Base-by-base conservation (phyloP, 1,140 invertebrate species). In the Ruditapes philippinarum region DNA sequence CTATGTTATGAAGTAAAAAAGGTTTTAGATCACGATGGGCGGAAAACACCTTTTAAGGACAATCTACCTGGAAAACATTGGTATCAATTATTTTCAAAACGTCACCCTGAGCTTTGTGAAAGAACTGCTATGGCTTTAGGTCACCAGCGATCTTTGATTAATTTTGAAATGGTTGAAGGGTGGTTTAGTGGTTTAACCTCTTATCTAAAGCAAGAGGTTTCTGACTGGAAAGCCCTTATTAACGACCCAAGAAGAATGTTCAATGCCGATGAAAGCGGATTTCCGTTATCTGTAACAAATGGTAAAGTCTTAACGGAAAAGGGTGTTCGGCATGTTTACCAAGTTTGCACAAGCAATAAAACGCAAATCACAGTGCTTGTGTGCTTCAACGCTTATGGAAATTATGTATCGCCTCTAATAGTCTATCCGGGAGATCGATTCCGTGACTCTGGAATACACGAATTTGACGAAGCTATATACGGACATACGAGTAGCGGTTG, bases 341-440 rank as follows among this genome's bases (percentile, higher is more conserved):
- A 84, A 73, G 81, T 84, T n/a, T 28, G 14, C 11, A 28, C 78
- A 3, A 54, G 81, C 38, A 49, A 42, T 36, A 84, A 68, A 73
- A 25, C 33, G 3, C 79, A 81, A 33, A 36, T 81, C 2, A 81
- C 79, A 0, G 79, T 81, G 28, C 12, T 81, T 11, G 79, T 40
- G 22, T 81, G 51, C 31, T 81, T 81, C 36, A 81, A 81, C n/a
- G 79, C 79, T 1, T 1, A 33, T 36, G 54, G 79, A 3, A 38
- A 62, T 33, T 81, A 81, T 36, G 1, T 81, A 0, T 54, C 79
- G 22, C 79, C 51, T 14, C 51, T 81, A 1, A 81, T 81, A 2
- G 54, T 81, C 2, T 81, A 62, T 40, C 79, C 79, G 22, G 79
- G 79, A n/a, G 42, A 81, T n/a, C 0, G 79, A 11, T 62, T 81